Evolutionary conservation across 2,113 vertebrate species (phyloP), one percentile per base, ranked within the genome.

Genomic region (Sitta europaea): DNA sequence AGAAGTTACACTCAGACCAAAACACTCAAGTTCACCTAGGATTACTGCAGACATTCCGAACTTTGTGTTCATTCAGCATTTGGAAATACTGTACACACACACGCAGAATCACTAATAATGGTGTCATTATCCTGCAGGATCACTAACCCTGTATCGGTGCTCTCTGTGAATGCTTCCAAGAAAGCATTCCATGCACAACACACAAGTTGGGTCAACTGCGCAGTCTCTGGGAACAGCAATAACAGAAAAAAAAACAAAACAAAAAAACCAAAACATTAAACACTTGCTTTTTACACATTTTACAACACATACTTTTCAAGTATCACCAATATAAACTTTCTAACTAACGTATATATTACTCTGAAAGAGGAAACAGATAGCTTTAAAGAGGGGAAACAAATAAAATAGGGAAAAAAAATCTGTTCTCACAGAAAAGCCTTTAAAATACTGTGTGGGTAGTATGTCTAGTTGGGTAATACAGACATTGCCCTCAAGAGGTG

Each of bases 161-260:
- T 99, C 98, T 98, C 98, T 99, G 93, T 99, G 99, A 94, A 99
- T 97, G 80, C 99, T 99, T 92, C 98, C 98, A 96, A 99, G 97
- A 98, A 99, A 99, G 97, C 99, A 99, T 97, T 99, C 98, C 99
- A 99, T 99, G 95, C 99, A 99, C 65, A 99, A 97, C 66, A 99
- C 99, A 96, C 99, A 99, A 38, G 99, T 99, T 29, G 99, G 99
- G 92, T 99, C 99, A 55, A 99, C 99, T 29, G 99, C 99, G 96
- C 99, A 99, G 95, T 99, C 99, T 97, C 99, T 98, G 97, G 86
- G 92, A 97, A 96, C 25, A 93, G 94, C 84, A 97, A 63, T 25
- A 70, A 40, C 36, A n/a, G 28, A 78, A 68, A 94, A 86, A 50
- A 48, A 48, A 57, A 50, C 25, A 48, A n/a, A n/a, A n/a, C n/a